phyloP scores from a whole-genome alignment of 2,888 invertebrate genomes.

The Galeopsomyia nigrocyanea region DNA sequence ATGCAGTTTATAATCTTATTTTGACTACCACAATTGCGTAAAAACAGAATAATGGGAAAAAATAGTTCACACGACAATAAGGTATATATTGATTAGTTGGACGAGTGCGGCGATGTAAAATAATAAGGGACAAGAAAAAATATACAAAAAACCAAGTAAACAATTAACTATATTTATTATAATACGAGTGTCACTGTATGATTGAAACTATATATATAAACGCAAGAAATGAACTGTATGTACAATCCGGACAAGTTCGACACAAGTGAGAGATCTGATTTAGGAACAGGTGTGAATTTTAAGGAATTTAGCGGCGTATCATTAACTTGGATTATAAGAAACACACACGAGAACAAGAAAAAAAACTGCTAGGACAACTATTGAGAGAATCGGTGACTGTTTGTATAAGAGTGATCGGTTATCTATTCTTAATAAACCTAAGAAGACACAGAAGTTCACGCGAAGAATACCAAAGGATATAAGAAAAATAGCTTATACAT shows the following conservation, averaged over 20 bases:
- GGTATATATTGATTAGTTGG: constrained; percentile 66
- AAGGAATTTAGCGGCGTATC: constrained; percentile 28
- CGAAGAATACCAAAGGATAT: constrained; percentile 59
- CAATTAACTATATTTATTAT: constrained; percentile 67
- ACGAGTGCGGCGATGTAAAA: constrained; percentile 65
- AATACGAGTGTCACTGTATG: constrained; percentile 58
- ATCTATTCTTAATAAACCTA: constrained; percentile 51
- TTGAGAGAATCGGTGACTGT: constrained; percentile 48
- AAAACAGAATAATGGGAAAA: constrained; percentile 44
- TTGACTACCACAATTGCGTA: constrained; percentile 49
- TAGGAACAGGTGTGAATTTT: background rate
- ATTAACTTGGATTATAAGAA: constrained; percentile 21
- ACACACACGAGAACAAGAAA: background rate
- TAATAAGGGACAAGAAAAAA: constrained; percentile 53
- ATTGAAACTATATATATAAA: constrained; percentile 43
- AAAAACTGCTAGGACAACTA: constrained; percentile 2
- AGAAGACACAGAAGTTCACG: constrained; percentile 49
- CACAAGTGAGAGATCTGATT: too few species aligned
- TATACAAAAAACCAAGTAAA: constrained; percentile 64
- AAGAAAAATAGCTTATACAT: constrained; percentile 52
- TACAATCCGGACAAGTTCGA: background rate
- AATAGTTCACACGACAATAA: constrained; percentile 69
- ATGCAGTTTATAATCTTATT: constrained; percentile 45
- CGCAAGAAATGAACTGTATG: constrained; percentile 4
- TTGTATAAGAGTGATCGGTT: constrained; percentile 52